These are phyloP conservation scores for Semnornis frantzii DNA, from an alignment of 2,113 vertebrate species.

Conservation along the genomic window DNA sequence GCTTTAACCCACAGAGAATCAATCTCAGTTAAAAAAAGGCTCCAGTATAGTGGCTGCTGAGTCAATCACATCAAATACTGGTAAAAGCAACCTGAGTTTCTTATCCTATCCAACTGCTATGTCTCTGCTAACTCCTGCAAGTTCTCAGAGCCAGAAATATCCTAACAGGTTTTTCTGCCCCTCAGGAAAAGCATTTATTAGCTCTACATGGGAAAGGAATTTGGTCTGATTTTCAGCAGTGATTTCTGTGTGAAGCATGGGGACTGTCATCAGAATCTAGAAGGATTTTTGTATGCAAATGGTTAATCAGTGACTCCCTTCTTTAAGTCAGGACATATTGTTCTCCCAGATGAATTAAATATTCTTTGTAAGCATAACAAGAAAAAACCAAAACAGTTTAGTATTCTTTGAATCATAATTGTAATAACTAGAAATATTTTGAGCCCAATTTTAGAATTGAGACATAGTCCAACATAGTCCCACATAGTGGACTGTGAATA, in stretches of 20 bases:
- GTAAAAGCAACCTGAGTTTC: neutral
- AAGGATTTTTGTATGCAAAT: neutral
- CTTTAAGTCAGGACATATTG: neutral
- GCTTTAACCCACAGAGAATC: neutral
- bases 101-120: neutral
- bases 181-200: constrained; percentile 29
- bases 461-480: neutral
- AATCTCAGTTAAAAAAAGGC: neutral
- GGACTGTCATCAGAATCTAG: constrained; percentile 4
- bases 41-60: neutral
- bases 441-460: neutral
- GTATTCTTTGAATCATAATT: neutral
- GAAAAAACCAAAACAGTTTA: neutral
- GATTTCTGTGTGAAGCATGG: constrained; percentile 3
- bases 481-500: neutral
- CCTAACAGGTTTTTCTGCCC: constrained; percentile 25
- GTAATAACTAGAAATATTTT: neutral
- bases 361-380: neutral
- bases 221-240: constrained; percentile 29
- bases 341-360: neutral
- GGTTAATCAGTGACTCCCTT: neutral
- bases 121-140: constrained; percentile 23
- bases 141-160: constrained; percentile 11
- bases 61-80: neutral
- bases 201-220: constrained; percentile 22